phyloP scores from a whole-genome alignment of 2,888 invertebrate genomes.

The Zhuqinia jingwanae region DNA sequence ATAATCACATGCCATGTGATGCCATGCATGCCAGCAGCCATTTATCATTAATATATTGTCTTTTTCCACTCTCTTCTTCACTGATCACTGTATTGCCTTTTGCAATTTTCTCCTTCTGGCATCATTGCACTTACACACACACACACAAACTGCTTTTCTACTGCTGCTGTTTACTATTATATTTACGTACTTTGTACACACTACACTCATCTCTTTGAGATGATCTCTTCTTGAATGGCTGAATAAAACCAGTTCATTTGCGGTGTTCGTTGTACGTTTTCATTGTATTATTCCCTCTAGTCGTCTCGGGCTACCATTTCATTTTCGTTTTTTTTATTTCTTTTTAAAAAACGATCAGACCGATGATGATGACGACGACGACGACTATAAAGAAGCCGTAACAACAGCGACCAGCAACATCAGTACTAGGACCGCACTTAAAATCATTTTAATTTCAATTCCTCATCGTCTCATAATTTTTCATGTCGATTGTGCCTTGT shows the following conservation, averaged over 20 bases:
- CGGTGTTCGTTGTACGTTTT: neutral
- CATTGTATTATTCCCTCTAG: neutral
- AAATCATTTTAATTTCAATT: slow-evolving; percentile 22
- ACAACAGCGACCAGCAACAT: neutral
- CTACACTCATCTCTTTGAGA: neutral
- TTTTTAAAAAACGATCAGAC: neutral
- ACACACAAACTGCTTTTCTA: neutral
- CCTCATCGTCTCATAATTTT: slow-evolving; percentile 5
- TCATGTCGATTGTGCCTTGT: neutral
- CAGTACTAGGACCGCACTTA: neutral
- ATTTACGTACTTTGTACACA: neutral
- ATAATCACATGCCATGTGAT: slow-evolving; percentile 22
- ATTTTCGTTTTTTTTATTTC: neutral
- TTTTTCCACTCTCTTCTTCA: neutral
- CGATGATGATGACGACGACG: neutral
- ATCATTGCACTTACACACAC: slow-evolving; percentile 14
- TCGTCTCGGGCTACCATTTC: neutral
- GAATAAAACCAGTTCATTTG: slow-evolving; percentile 52
- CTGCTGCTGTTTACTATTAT: neutral
- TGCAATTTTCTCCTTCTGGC: slow-evolving; percentile 47
- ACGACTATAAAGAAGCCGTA: neutral
- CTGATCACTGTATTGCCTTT: slow-evolving; percentile 9
- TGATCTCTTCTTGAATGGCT: slow-evolving; percentile 41
- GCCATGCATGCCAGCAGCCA: slow-evolving; percentile 16
- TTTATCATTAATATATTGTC: slow-evolving; percentile 34